These are phyloP conservation scores for Mus minutoides DNA, from an alignment of 2,797 vertebrate species.

Conservation along the genomic window DNA sequence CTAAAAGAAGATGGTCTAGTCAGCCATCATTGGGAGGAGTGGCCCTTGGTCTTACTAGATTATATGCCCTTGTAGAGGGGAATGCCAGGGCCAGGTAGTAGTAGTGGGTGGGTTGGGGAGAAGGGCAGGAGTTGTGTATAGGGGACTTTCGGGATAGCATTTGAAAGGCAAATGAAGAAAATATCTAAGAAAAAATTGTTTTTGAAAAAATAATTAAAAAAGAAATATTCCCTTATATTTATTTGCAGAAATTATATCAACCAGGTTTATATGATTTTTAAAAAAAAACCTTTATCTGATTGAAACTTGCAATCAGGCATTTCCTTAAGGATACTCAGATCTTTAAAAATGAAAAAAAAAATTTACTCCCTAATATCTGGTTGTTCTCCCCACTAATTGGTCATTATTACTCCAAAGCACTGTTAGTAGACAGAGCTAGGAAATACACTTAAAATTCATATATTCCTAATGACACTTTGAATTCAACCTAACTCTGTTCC, in stretches of 20 bases:
- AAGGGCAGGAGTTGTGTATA: too few relatives aligned
- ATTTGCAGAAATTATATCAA: neutral
- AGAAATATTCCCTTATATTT: neutral
- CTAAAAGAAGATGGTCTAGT: too few relatives aligned
- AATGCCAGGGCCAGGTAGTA: too few relatives aligned
- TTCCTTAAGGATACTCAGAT: neutral
- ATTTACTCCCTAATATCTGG: neutral
- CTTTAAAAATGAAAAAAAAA: constrained; percentile 22
- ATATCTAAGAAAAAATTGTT: too few relatives aligned
- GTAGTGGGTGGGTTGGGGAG: too few relatives aligned
- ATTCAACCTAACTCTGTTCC: neutral
- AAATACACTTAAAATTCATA: neutral
- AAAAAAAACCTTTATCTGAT: neutral
- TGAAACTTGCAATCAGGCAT: neutral
- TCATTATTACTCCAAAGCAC: neutral
- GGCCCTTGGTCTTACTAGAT: too few relatives aligned
- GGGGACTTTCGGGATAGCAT: too few relatives aligned
- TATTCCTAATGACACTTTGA: neutral
- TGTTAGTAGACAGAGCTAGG: neutral
- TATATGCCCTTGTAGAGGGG: too few relatives aligned
- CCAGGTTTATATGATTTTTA: neutral
- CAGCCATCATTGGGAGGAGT: too few relatives aligned
- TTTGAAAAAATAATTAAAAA: too few relatives aligned
- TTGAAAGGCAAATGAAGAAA: too few relatives aligned
- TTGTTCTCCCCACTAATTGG: neutral